Base-by-base conservation (phyloP, 2,888 invertebrate genomes). In the Apamea sordens region DNA sequence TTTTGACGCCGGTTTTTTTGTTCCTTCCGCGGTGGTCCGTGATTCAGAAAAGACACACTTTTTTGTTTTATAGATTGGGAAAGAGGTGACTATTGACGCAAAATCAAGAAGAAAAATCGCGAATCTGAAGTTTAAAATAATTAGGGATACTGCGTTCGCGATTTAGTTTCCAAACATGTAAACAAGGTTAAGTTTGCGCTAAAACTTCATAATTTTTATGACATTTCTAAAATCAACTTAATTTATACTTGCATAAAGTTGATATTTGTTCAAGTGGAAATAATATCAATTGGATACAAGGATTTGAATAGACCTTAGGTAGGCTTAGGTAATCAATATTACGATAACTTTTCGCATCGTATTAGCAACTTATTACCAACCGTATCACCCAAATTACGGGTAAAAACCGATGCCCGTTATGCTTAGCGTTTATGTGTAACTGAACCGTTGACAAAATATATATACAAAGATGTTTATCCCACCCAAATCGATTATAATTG, bases 401-500 rank as follows among this genome's bases (percentile, higher is more conserved):
- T 4, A 10, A 56, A 56, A n/a, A 56, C 11, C 56, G 10, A 1
- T 56, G 1, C 10, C 4, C 24, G 11, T 56, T 10, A 24, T 24
- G 24, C 0, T 8, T 24, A 56, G 24, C 10, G 24, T 56, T 24
- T 10, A 56, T 24, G 24, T 56, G 56, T 24, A 56, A 24, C 56
- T n/a, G 10, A 56, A 24, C 56, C 56, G 24, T n/a, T 56, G 4
- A 11, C 24, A 56, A 56, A 56, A 56, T 56, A n/a, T 24, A n/a
- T 56, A 73, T 18, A 79, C 3, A 21, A 2, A 36, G 47, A 36
- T 21, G 11, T 32, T 21, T 5, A 63, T 73, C 11, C 67, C 74
- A 79, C 69, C 65, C 56, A 84, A 70, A 28, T 3, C 32, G 50
- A 82, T 44, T 64, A 41, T 24, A 53, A 32, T n/a, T 21, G 59